Base-by-base conservation (phyloP, 2,113 vertebrate genomes). In the Melospiza melodia region DNA sequence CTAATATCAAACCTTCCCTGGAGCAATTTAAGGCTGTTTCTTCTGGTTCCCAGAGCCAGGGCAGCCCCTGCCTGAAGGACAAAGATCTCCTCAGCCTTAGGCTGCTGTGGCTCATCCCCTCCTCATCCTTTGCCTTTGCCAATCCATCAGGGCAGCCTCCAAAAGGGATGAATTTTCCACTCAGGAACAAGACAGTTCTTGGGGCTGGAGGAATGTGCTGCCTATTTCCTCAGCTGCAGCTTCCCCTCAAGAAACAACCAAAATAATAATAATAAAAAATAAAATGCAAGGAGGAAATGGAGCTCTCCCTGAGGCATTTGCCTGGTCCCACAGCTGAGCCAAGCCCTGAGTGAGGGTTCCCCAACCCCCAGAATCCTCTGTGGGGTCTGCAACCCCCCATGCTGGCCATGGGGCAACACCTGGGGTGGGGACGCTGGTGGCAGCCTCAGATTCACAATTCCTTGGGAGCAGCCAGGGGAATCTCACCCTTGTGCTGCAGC, bases 161-260 rank as follows among this genome's bases (percentile, higher is more conserved):
- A 3, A 84, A 75, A 59, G 52, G 31, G 49, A 59, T 52, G 61
- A 28, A 41, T 57, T 87, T 92, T 80, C 91, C 77, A 84, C 12
- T 15, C 1, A 5, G 55, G 84, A 87, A 61, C 19, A 55, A 57
- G 35, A 21, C 12, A 18, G 58, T 46, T 80, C 57, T n/a, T 51
- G 17, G 52, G 76, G 35, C 51, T 0, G 1, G 31, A 94, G 73
- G 73, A 89, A 91, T 75, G 81, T 0, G 1, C 54, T 87, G 77
- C 89, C 89, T 66, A 65, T 58, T 85, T 90, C 93, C 81, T 94
- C 91, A 84, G 93, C 77, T 87, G 89, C 62, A 89, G 87, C 44
- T 33, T 71, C 86, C 35, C 35, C 73, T 73, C 74, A n/a, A 93
- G 78, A 79, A 94, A 89, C 44, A 79, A 69, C 31, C n/a, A 73